Percentiles rank a stretch among this genome's conserved stretches.
Conservation (phyloP, 2,797 vertebrate genomes). For the Sebastes hubbsi region DNA sequence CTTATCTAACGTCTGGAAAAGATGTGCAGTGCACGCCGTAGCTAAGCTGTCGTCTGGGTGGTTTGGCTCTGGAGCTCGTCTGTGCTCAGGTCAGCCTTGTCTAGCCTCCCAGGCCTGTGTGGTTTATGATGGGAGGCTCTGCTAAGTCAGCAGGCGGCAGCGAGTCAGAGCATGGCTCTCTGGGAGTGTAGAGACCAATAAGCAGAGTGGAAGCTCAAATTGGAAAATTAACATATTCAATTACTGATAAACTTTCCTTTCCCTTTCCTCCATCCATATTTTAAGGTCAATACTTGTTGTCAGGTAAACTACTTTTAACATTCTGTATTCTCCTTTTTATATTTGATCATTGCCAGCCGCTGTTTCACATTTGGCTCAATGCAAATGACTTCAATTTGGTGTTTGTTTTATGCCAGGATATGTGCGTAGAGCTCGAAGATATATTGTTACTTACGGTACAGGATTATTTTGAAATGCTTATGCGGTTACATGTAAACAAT, state of each 20-base stretch:
- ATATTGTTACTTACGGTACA: background rate
- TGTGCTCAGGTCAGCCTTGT: conserved; percentile 72
- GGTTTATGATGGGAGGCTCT: conserved; percentile 73
- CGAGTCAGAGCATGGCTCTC: conserved; percentile 71
- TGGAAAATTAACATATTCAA: background rate
- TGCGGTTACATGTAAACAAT: background rate
- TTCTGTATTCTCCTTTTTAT: background rate
- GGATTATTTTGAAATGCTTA: conserved; percentile 26
- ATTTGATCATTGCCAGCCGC: background rate
- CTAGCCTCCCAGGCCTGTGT: conserved; percentile 71
- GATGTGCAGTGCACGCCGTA: conserved; percentile 47
- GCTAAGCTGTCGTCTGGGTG: conserved; percentile 72
- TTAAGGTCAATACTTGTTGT: background rate
- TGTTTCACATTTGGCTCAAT: conserved; percentile 1
- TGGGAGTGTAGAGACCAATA: conserved; percentile 33
- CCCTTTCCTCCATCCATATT: background rate
- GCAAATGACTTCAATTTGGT: background rate
- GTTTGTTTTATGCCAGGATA: background rate
- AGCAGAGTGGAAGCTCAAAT: conserved; percentile 3
- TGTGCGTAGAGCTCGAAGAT: background rate
- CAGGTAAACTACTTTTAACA: background rate
- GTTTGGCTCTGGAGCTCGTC: conserved; percentile 67
- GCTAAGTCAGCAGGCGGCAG: conserved; percentile 76
- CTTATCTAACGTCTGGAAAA: conserved; percentile 77
- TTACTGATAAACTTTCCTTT: background rate